Percentiles rank a stretch among this genome's conserved stretches.
These are phyloP conservation scores for Carpatolechia fugitivella DNA, from an alignment of 2,888 invertebrate genomes.

Conservation along the genomic window DNA sequence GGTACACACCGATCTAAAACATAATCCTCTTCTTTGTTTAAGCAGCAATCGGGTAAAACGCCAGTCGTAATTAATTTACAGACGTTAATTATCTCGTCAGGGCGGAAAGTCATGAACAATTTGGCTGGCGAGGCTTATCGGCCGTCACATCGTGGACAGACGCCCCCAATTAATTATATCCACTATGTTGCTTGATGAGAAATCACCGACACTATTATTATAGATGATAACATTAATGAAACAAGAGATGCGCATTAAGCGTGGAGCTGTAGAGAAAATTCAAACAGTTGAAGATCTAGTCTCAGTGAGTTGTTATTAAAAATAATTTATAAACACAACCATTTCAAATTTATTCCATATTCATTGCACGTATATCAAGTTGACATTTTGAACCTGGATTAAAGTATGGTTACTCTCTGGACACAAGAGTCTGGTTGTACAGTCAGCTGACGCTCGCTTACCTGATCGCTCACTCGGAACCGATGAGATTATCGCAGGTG, in stretches of 20 bases:
- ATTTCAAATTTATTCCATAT: too few relatives aligned
- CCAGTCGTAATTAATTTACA: constrained; percentile 68
- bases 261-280: neutral
- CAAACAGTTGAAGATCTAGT: neutral
- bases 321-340: too few relatives aligned
- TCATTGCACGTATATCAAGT: too few relatives aligned
- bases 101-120: constrained; percentile 59
- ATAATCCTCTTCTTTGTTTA: neutral
- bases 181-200: constrained; percentile 51
- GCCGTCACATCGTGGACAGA: constrained; percentile 57
- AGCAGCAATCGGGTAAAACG: neutral
- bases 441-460: too few relatives aligned
- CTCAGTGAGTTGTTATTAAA: neutral
- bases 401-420: too few relatives aligned
- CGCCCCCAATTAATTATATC: constrained; percentile 43
- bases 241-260: constrained; percentile 12
- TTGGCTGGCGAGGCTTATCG: constrained; percentile 59
- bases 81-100: constrained; percentile 74
- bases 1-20: neutral
- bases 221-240: constrained; percentile 12
- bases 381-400: too few relatives aligned
- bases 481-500: too few relatives aligned
- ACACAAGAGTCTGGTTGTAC: too few relatives aligned
- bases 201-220: constrained; percentile 52
- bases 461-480: too few relatives aligned